Conservation (phyloP, 2,113 vertebrate genomes). For the Sinocyclocheilus rhinocerous region DNA sequence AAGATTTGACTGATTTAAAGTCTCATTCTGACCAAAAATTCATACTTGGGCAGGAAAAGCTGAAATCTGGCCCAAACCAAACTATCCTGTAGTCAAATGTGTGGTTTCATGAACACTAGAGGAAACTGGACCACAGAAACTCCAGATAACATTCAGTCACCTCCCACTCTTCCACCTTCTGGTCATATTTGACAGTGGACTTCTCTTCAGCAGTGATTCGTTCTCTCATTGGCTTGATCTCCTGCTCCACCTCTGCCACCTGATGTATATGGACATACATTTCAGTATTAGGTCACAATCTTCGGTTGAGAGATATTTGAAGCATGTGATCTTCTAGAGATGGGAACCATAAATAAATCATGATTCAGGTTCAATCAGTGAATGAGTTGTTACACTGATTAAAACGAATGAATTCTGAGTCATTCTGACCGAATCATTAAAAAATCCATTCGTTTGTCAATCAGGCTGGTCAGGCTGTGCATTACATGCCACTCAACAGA, state of each 20-base stretch:
- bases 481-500: neutral
- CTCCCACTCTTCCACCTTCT: slow-evolving; percentile 88
- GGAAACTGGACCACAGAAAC: neutral
- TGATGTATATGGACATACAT: slow-evolving; percentile 58
- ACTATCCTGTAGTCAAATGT: neutral
- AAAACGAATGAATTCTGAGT: neutral
- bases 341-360: too few species aligned
- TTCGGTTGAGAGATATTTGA: neutral
- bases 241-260: slow-evolving; percentile 87
- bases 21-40: neutral
- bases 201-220: slow-evolving; percentile 77
- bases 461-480: neutral
- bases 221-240: slow-evolving; percentile 77
- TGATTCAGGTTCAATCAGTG: too few species aligned
- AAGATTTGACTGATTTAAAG: neutral
- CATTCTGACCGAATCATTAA: neutral
- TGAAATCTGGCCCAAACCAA: neutral
- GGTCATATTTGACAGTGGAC: slow-evolving; percentile 79
- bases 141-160: slow-evolving; percentile 64
- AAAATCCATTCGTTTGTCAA: neutral
- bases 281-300: neutral
- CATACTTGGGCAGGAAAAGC: neutral
- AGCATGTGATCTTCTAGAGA: too few species aligned
- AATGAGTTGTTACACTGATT: neutral
- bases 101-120: neutral